phyloP scores from a whole-genome alignment of 2,113 vertebrate genomes.

The Hemibagrus wyckioides region DNA sequence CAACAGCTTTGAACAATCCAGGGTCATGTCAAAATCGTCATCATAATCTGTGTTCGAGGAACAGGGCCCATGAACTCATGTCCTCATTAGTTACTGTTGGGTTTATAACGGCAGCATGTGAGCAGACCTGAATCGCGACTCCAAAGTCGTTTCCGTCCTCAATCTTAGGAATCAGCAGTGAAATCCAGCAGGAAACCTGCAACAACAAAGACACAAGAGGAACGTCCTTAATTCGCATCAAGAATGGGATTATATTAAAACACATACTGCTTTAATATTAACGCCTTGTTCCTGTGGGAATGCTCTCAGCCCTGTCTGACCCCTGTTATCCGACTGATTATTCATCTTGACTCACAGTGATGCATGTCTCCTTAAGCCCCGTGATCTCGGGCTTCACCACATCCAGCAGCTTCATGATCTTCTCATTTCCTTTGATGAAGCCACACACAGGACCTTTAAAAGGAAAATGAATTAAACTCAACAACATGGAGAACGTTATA shows the following conservation, averaged over 20 bases:
- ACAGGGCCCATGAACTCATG: too few species aligned
- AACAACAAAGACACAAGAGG: background rate
- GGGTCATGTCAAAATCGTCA: too few species aligned
- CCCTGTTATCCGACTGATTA: background rate
- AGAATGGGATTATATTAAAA: background rate
- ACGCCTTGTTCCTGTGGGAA: background rate
- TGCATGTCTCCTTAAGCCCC: slow-evolving; percentile 79
- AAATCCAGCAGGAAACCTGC: slow-evolving; percentile 85
- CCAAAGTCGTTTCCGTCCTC: slow-evolving; percentile 93
- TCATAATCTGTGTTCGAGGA: background rate
- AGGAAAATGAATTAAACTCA: background rate
- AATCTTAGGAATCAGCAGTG: slow-evolving; percentile 86
- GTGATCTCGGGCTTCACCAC: slow-evolving; percentile 83
- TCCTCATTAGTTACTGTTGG: background rate
- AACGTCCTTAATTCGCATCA: background rate
- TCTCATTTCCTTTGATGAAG: slow-evolving; percentile 83
- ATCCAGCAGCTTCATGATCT: slow-evolving; percentile 72
- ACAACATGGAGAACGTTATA: background rate
- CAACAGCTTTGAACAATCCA: too few species aligned
- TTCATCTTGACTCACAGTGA: slow-evolving; percentile 69
- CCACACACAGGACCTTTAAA: slow-evolving; percentile 82
- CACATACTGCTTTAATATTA: background rate
- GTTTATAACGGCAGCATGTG: background rate
- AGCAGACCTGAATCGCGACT: slow-evolving; percentile 83
- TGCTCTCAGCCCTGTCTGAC: background rate